Conservation (phyloP, 2,797 vertebrate species). For the Salmo trutta region DNA sequence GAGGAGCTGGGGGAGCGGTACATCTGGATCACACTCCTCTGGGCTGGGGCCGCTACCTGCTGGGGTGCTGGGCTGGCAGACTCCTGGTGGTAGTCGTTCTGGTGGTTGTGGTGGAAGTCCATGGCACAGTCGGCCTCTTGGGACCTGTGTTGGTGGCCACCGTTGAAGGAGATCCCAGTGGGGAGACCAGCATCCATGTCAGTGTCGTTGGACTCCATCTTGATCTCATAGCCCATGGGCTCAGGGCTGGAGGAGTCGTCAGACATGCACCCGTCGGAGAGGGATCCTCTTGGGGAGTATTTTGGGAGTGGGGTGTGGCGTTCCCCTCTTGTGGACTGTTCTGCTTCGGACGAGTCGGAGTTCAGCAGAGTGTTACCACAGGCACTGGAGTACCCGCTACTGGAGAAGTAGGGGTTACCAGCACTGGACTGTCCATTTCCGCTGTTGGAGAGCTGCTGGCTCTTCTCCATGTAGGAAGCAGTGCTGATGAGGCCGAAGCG, state of each 20-base stretch:
- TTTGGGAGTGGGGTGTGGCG: slow-evolving; percentile 67
- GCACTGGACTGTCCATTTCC: slow-evolving; percentile 57
- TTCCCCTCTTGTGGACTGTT: slow-evolving; percentile 71
- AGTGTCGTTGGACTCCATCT: slow-evolving; percentile 69
- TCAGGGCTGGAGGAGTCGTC: slow-evolving; percentile 81
- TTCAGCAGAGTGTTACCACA: slow-evolving; percentile 68
- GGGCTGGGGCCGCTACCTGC: slow-evolving; percentile 57
- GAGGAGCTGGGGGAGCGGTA: slow-evolving; percentile 79
- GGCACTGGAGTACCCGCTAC: slow-evolving; percentile 77
- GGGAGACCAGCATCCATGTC: slow-evolving; percentile 61
- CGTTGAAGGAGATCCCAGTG: slow-evolving; percentile 37
- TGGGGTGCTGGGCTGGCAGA: slow-evolving; percentile 52
- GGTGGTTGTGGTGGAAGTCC: slow-evolving; percentile 66
- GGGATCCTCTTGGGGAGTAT: slow-evolving; percentile 76
- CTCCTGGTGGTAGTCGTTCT: slow-evolving; percentile 52
- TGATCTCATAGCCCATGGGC: slow-evolving; percentile 71
- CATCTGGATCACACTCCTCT: slow-evolving; percentile 78
- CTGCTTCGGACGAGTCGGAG: slow-evolving; percentile 81
- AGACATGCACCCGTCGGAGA: slow-evolving; percentile 78
- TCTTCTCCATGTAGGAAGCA: slow-evolving; percentile 80
- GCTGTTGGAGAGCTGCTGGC: slow-evolving; percentile 73
- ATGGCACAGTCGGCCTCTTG: slow-evolving; percentile 53
- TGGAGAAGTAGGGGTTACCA: slow-evolving; percentile 71
- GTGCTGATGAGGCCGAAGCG: slow-evolving; percentile 83
- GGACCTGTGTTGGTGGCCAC: slow-evolving; percentile 59